Evolutionary conservation across 2,888 invertebrate species (phyloP).

Genomic region (Macaria notata): DNA sequence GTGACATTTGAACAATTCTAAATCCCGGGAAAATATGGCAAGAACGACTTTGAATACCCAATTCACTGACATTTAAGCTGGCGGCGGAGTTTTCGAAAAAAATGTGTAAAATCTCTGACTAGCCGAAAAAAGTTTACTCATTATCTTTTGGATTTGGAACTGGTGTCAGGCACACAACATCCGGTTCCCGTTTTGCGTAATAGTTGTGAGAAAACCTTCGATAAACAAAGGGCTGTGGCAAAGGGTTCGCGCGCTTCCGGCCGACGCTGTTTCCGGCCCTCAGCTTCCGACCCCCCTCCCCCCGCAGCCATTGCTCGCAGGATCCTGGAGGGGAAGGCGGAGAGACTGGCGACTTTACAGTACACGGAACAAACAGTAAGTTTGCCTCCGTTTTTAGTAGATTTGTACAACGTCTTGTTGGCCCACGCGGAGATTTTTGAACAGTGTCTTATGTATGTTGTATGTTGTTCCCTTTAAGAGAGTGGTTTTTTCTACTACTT

Average conservation of each 20-base stretch:
- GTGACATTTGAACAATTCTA: slow-evolving; percentile 15
- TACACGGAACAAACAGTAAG: slow-evolving; percentile 17
- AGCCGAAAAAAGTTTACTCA: slow-evolving; percentile 30
- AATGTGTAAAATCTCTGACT: too few relatives aligned
- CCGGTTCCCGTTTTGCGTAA: slow-evolving; percentile 49
- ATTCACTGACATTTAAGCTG: too few relatives aligned
- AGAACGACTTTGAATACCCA: too few relatives aligned
- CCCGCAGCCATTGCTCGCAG: slow-evolving; percentile 34
- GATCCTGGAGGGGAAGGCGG: slow-evolving; percentile 37
- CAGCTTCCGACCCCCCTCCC: slow-evolving; percentile 44
- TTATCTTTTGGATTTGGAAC: slow-evolving; percentile 30
- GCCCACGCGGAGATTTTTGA: background rate
- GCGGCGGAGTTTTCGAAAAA: too few relatives aligned
- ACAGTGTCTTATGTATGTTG: too few relatives aligned
- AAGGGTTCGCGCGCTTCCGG: slow-evolving; percentile 73
- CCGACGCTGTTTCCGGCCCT: slow-evolving; percentile 67
- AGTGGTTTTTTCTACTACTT: too few relatives aligned
- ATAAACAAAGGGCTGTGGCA: slow-evolving; percentile 69
- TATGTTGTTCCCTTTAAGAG: too few relatives aligned
- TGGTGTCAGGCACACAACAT: slow-evolving; percentile 41
- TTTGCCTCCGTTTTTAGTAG: slow-evolving; percentile 6
- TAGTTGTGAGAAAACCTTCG: slow-evolving; percentile 53
- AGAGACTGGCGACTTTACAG: slow-evolving; percentile 2
- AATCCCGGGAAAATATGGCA: background rate
- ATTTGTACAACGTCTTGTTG: slow-evolving; percentile 1